A percentile compares a stretch with the other conserved stretches of the same genome.
Evolutionary conservation across 2,113 vertebrate species (phyloP).

Genomic region (Elgaria multicarinata): DNA sequence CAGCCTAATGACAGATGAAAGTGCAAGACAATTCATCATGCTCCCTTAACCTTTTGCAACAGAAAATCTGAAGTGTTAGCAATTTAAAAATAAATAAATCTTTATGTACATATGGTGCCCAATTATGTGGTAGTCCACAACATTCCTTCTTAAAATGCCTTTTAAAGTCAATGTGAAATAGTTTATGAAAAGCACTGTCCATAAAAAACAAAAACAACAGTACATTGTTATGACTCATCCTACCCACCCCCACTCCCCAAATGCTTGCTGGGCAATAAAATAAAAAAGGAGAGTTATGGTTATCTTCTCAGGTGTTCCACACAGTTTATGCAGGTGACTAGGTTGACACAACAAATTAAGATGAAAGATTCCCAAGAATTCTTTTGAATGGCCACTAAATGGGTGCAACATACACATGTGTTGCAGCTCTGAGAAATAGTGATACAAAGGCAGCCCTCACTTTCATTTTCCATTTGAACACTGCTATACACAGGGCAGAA

Average conservation of each 20-base stretch:
- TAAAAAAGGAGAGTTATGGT: background rate
- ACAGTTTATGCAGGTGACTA: background rate
- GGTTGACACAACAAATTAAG: background rate
- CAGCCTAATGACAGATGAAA: slow-evolving; percentile 80
- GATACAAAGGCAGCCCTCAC: background rate
- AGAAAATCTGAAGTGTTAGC: background rate
- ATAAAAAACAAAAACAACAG: background rate
- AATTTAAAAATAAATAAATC: background rate
- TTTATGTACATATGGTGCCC: background rate
- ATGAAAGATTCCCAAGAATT: background rate
- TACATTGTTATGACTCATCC: background rate
- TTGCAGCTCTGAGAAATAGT: background rate
- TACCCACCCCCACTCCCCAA: background rate
- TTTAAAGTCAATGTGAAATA: background rate
- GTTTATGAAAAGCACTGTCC: background rate
- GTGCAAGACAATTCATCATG: slow-evolving; percentile 78
- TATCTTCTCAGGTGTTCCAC: background rate
- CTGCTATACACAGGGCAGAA: background rate
- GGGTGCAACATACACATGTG: background rate
- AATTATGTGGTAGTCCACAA: background rate
- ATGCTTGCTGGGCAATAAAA: background rate
- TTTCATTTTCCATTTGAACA: background rate
- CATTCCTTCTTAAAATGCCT: background rate
- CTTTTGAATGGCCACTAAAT: background rate
- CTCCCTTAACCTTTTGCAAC: slow-evolving; percentile 39